Evolutionary conservation across 2,888 invertebrate genomes (phyloP).

Genomic region (Drosophila greeni): DNA sequence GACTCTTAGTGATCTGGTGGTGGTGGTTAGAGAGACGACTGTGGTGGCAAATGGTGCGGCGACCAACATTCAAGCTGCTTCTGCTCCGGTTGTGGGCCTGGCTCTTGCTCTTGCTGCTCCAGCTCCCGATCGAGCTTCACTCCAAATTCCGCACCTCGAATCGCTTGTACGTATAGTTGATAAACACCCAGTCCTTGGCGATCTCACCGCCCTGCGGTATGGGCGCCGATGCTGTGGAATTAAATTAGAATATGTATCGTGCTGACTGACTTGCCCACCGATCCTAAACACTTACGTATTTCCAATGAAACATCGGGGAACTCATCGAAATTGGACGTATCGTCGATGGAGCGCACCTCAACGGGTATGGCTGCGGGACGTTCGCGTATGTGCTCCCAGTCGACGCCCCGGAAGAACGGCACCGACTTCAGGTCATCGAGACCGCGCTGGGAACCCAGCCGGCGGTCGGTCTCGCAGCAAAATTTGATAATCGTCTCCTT

Average conservation of each 20-base stretch:
- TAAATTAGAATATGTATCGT: conserved; percentile 57
- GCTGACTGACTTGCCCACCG: fast-evolving
- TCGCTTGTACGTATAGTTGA: conserved; percentile 99
- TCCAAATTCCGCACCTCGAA: conserved; percentile 87
- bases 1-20: conserved; percentile 39
- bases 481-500: conserved; percentile 96
- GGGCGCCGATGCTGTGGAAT: conserved; percentile 87
- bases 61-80: conserved; percentile 52
- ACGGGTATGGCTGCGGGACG: conserved; percentile 98
- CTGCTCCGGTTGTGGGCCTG: conserved; percentile 10
- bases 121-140: conserved; percentile 56
- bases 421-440: conserved; percentile 95
- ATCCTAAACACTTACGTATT: conserved; percentile 88
- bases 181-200: conserved; percentile 99
- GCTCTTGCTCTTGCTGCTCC: conserved; percentile 7
- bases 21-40: conserved; percentile 60
- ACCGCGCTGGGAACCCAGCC: conserved; percentile 93
- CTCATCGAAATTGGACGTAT: conserved; percentile 99
- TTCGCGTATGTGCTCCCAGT: conserved; percentile 99
- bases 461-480: conserved; percentile 97
- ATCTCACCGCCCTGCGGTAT: conserved; percentile 94
- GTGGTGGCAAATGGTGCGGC: conserved; percentile 64
- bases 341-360: conserved; percentile 98
- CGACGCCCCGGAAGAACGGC: conserved; percentile 97
- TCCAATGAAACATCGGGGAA: conserved; percentile 99